Conservation (phyloP, 1,140 invertebrate species). For the Tetramorium parvispinum region DNA sequence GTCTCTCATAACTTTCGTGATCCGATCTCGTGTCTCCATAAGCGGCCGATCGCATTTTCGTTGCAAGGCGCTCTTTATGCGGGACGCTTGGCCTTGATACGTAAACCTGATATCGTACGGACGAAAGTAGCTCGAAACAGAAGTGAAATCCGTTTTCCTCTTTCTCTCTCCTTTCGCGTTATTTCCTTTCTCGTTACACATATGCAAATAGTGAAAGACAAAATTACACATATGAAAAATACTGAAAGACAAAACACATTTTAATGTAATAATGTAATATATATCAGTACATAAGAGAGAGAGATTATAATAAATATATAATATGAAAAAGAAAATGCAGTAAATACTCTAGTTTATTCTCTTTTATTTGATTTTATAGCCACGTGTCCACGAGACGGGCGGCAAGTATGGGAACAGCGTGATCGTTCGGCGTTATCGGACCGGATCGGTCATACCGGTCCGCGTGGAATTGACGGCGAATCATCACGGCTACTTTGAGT, state of each 20-base stretch:
- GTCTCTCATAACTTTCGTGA: neutral
- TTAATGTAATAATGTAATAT: neutral
- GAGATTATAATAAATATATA: neutral
- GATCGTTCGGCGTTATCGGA: slow-evolving; percentile 91
- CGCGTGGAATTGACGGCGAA: slow-evolving; percentile 92
- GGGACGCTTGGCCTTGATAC: slow-evolving; percentile 29
- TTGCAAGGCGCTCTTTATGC: neutral
- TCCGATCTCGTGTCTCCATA: neutral
- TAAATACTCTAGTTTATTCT: neutral
- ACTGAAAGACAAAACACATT: neutral
- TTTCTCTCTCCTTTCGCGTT: neutral
- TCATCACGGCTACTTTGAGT: slow-evolving; percentile 95
- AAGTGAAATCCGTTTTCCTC: slow-evolving; percentile 15
- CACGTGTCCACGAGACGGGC: slow-evolving; percentile 93
- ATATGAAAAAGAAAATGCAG: neutral
- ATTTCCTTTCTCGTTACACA: neutral
- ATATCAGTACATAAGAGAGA: neutral
- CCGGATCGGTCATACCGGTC: slow-evolving; percentile 89
- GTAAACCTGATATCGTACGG: neutral
- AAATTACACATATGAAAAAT: no score
- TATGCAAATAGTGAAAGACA: no score
- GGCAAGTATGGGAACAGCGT: slow-evolving; percentile 93
- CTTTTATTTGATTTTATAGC: slow-evolving; percentile 82
- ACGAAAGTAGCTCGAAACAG: slow-evolving; percentile 30
- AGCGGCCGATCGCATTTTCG: neutral